Percentiles rank a stretch among this genome's conserved stretches.
phyloP scores from a whole-genome alignment of 2,888 invertebrate genomes.

The Mylabris sibirica region DNA sequence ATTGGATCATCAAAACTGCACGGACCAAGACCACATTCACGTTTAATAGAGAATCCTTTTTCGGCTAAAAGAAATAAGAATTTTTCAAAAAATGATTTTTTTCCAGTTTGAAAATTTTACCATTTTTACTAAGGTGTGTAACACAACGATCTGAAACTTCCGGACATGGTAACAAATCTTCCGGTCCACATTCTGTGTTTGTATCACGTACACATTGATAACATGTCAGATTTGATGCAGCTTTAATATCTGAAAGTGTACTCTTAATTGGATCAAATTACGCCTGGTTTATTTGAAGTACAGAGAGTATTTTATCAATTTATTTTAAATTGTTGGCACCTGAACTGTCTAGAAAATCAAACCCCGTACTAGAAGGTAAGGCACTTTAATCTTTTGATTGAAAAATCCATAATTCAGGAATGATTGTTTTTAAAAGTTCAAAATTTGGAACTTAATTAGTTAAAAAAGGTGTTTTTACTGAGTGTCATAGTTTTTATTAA shows the following conservation, averaged over 20 bases:
- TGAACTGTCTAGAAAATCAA: no score
- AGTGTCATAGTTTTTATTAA: no score
- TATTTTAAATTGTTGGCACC: no score
- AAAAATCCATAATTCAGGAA: no score
- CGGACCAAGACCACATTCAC: conserved; percentile 62
- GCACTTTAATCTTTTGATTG: no score
- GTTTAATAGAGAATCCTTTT: conserved; percentile 56
- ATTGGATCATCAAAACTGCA: conserved; percentile 60
- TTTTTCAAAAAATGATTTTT: not conserved
- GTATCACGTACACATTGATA: conserved; percentile 59
- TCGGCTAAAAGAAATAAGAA: conserved; percentile 50
- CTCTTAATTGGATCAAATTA: not conserved
- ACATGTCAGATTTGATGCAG: conserved; percentile 42
- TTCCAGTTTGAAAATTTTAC: conserved; percentile 43
- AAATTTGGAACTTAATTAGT: no score
- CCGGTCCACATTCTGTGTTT: conserved; percentile 54
- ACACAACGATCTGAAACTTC: conserved; percentile 59
- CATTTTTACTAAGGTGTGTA: conserved; percentile 59
- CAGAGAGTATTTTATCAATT: no score
- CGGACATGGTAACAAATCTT: conserved; percentile 57
- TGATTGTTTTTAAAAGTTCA: no score
- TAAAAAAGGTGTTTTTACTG: no score
- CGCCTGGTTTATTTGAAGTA: no score
- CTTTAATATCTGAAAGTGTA: not conserved
- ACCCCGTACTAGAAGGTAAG: no score